A percentile compares a stretch with the other conserved stretches of the same genome.
These are phyloP conservation scores for Choloepus didactylus DNA, from an alignment of 2,797 vertebrate species.

Conservation along the genomic window DNA sequence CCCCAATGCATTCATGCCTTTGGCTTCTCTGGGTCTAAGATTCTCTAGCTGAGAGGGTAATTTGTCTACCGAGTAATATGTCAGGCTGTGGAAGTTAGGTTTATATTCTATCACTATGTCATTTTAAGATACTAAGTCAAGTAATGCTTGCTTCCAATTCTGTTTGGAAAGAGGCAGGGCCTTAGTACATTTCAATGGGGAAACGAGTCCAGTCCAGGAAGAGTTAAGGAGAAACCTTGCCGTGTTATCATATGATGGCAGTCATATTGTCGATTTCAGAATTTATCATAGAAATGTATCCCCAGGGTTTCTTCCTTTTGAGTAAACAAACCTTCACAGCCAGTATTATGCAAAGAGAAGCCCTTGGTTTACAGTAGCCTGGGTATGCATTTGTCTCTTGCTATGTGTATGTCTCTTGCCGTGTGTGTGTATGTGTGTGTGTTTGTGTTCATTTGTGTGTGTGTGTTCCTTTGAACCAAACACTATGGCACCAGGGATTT, in stretches of 20 bases:
- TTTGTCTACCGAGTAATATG: background rate
- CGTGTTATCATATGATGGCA: background rate
- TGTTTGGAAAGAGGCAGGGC: background rate
- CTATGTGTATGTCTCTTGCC: background rate
- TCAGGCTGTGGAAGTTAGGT: background rate
- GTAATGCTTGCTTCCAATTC: background rate
- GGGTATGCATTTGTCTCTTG: background rate
- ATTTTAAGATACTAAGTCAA: background rate
- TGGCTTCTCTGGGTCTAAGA: background rate
- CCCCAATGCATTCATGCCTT: no score
- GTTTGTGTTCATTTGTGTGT: background rate
- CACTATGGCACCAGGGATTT: background rate
- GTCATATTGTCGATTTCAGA: background rate
- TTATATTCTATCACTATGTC: background rate
- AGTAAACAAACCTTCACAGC: background rate
- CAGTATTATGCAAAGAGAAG: slow-evolving; percentile 23
- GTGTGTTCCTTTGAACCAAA: background rate
- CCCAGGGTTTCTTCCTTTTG: background rate
- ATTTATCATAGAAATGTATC: background rate
- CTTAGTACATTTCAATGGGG: background rate
- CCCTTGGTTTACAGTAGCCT: background rate
- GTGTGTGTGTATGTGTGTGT: background rate
- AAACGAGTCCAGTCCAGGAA: background rate
- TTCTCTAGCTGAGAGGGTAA: background rate
- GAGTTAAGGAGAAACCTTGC: background rate